Percentiles rank a stretch among this genome's conserved stretches.
These are phyloP conservation scores for Smutsia gigantea DNA, from an alignment of 2,797 vertebrate species.

Conservation along the genomic window DNA sequence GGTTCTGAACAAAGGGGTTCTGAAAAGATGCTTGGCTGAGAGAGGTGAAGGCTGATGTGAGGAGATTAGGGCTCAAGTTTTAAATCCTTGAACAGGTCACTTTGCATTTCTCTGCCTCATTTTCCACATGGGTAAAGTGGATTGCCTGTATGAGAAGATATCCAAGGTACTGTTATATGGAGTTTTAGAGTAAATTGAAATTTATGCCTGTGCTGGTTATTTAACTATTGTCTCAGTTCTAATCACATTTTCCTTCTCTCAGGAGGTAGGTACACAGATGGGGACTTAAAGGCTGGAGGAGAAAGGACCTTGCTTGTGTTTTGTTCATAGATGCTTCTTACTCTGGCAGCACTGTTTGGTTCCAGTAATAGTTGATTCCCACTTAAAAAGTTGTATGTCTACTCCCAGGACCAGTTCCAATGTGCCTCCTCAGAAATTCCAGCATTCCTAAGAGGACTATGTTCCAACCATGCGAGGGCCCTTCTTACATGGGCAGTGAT, in stretches of 20 bases:
- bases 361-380: background rate
- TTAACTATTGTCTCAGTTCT: background rate
- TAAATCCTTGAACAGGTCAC: background rate
- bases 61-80: background rate
- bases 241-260: background rate
- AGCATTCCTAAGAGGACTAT: background rate
- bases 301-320: background rate
- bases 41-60: background rate
- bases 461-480: fast-evolving
- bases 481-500: background rate
- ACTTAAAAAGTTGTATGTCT: background rate
- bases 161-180: background rate
- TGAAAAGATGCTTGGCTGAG: background rate
- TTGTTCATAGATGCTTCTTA: background rate
- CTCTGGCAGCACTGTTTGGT: background rate
- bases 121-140: background rate
- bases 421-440: background rate
- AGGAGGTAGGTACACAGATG: background rate
- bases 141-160: background rate
- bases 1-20: background rate
- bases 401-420: background rate
- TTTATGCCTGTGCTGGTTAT: background rate
- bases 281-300: background rate
- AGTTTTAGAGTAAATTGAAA: background rate
- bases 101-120: background rate